Percentiles rank a stretch among this genome's conserved stretches.
These are phyloP conservation scores for Onychostruthus taczanowskii DNA, from an alignment of 2,113 vertebrate species.

Conservation along the genomic window DNA sequence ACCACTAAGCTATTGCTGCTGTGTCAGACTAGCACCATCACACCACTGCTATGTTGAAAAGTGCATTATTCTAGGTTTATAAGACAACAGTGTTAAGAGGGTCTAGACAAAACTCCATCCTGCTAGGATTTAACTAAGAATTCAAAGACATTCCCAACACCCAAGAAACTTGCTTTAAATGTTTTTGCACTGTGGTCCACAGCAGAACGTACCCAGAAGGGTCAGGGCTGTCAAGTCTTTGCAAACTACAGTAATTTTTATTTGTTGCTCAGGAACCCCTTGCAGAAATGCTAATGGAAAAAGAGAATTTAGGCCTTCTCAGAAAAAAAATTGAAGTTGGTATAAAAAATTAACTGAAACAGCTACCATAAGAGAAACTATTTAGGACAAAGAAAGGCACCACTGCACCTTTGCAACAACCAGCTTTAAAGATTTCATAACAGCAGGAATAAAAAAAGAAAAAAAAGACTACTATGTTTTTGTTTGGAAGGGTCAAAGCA, in stretches of 20 bases:
- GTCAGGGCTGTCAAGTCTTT: neutral
- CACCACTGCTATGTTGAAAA: neutral
- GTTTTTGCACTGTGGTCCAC: neutral
- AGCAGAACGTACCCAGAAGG: neutral
- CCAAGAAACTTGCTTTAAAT: neutral
- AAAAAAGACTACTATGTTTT: neutral
- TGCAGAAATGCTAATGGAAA: neutral
- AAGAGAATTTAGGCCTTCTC: neutral
- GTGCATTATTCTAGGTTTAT: neutral
- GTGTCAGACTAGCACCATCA: neutral
- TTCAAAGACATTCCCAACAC: neutral
- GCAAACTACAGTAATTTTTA: neutral
- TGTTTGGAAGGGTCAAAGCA: neutral
- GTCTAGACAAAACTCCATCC: neutral
- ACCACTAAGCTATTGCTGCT: neutral
- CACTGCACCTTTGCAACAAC: neutral
- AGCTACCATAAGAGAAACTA: neutral
- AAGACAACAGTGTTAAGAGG: neutral
- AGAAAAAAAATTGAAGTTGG: neutral
- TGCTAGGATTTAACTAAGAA: neutral
- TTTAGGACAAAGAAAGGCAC: neutral
- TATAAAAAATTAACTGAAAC: neutral
- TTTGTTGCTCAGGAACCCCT: neutral
- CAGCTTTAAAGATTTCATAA: neutral
- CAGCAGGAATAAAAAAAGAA: neutral